Conservation (phyloP, 30 jellyfish, hydroid and myxozoan species). For the Cassiopea xamachana region DNA sequence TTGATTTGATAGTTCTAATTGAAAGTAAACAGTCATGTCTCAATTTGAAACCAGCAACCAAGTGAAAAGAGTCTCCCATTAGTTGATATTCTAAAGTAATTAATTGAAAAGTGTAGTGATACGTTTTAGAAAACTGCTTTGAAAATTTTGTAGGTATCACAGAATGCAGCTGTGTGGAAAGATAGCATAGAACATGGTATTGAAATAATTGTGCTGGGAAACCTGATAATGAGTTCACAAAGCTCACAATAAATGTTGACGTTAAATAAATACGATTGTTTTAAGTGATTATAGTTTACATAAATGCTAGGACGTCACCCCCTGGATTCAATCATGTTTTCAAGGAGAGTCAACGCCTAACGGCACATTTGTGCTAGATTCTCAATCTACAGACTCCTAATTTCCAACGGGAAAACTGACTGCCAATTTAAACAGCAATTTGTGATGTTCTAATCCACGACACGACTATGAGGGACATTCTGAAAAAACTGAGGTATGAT, state of each 20-base stretch:
- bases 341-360: constrained; percentile 45
- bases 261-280: neutral
- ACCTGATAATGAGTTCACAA: neutral
- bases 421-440: neutral
- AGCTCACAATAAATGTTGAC: neutral
- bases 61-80: neutral
- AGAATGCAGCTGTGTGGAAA: neutral
- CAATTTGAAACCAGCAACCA: neutral
- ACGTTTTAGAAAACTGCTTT: neutral
- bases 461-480: constrained; percentile 41
- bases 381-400: neutral
- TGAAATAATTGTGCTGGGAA: neutral
- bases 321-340: constrained; percentile 1
- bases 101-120: neutral
- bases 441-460: constrained; percentile 36
- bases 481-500: constrained; percentile 56
- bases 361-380: neutral
- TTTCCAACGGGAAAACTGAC: neutral
- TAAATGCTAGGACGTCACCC: neutral
- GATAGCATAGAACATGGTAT: neutral
- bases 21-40: neutral
- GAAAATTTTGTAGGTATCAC: neutral
- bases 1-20: neutral
- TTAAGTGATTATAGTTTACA: neutral
- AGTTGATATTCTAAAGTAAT: neutral